Evolutionary conservation across 2,797 vertebrate species (phyloP), one percentile per base, ranked within the genome.

Genomic region (Helicolenus hilgendorfi): DNA sequence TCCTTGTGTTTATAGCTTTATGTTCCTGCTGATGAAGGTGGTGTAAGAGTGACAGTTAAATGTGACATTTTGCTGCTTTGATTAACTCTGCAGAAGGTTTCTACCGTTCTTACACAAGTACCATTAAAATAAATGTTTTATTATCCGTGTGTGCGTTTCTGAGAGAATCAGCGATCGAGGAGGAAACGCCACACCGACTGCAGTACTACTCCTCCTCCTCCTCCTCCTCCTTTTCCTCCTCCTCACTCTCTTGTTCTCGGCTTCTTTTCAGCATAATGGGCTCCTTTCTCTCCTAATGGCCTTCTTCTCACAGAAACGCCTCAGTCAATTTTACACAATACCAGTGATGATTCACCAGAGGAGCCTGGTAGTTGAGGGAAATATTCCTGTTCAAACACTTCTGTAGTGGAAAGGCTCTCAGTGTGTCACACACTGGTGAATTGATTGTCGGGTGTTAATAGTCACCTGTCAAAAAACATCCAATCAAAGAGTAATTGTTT

Each of bases 271-370:
- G 95, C 86, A 79, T 91, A 94, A 96, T 93, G 83, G 89, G 83
- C 84, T 86, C 79, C 81, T 83, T 91, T 93, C 79, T 94, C 90
- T 91, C 86, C 77, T 81, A 86, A 91, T 84, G 87, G 91, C 81
- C 82, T 81, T 81, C 77, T 75, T 81, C 88, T 87, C 78, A 58
- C 63, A 77, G 84, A 78, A 84, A 87, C 56, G 83, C 85, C 91
- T 86, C 86, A 79, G 90, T 85, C 91, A 68, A 93, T 96, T 93
- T 89, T 86, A 88, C 91, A 91, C 88, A 95, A 78, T 93, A 87
- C 89, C 84, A 20, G 64, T 13, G 82, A 89, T 59, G 88, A 92
- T 84, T 91, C 81, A 87, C 64, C 85, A 86, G 41, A 84, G 79
- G 77, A 84, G 83, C 53, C 75, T 60, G 77, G 91, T 89, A 94